These are phyloP conservation scores for Netelia virgata DNA, from an alignment of 2,888 invertebrate genomes.

Conservation along the genomic window DNA sequence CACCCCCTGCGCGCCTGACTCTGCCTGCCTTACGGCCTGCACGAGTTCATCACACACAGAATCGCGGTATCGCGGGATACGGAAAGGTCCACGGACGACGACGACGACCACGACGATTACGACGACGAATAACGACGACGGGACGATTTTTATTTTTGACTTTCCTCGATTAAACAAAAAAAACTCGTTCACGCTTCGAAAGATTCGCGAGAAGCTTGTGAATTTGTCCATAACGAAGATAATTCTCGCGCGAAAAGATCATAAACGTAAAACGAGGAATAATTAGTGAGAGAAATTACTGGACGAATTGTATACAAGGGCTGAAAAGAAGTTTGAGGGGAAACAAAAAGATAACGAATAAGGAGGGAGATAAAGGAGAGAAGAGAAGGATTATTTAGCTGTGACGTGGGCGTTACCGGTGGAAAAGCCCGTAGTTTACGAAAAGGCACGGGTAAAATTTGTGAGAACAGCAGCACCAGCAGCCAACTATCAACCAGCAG, in stretches of 20 bases:
- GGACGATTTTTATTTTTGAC: background rate
- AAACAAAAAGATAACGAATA: background rate
- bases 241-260: too few relatives aligned
- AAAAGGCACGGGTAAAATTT: conserved; percentile 42
- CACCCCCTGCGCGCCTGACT: conserved; percentile 67
- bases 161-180: background rate
- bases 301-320: background rate
- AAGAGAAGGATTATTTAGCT: conserved; percentile 6
- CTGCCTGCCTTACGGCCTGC: conserved; percentile 62
- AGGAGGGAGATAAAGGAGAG: background rate
- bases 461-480: conserved; percentile 47
- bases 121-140: conserved; percentile 28
- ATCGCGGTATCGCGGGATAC: conserved; percentile 79
- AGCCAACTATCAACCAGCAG: conserved; percentile 39
- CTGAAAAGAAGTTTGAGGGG: background rate
- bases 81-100: conserved; percentile 73
- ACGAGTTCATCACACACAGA: conserved; percentile 75
- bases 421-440: conserved; percentile 17
- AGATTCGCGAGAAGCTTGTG: too few relatives aligned
- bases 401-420: conserved; percentile 50
- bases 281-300: background rate
- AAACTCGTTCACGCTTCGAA: background rate
- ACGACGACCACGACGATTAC: conserved; percentile 18
- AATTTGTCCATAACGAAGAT: too few relatives aligned
- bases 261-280: background rate